Evolutionary conservation across 2,888 invertebrate genomes (phyloP), one percentile per base, ranked within the genome.

Genomic region (Lycia hirtaria): DNA sequence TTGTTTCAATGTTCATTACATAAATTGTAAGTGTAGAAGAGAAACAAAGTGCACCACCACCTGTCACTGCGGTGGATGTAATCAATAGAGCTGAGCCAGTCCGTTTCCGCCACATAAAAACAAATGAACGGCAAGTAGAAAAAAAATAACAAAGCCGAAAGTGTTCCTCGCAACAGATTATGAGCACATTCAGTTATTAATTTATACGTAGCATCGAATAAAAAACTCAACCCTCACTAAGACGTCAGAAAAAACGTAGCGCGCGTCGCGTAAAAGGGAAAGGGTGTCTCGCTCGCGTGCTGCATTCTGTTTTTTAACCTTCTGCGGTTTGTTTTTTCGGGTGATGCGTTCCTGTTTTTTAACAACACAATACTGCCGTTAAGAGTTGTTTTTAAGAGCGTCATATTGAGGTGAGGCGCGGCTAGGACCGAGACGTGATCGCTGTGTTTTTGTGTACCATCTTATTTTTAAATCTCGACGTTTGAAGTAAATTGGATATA

Each of bases 121-220:
- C 88, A 91, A 91, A 91, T 87, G 88, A 87, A 87, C 79, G 78
- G 78, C 76, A 82, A 82, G 78, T 70, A 32, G 67, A 69, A 45
- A 71, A 77, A 80, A 85, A 88, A 87, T 75, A 85, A 87, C 87
- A 90, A 89, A 88, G 90, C 78, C 86, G 90, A 92, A 92, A 92
- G 92, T 92, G 91, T 91, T 88, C 87, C 81, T 71, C 78, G 76
- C 85, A 80, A 85, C 86, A 89, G 91, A 91, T 91, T 91, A 92
- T 85, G 87, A 87, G 86, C 90, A 87, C 90, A 83, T 90, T 89
- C 90, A 82, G 87, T 91, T 92, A 91, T 92, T 92, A 92, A 92
- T 92, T 92, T 92, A 92, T 92, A 91, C 85, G 88, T 83, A 79
- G 83, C 81, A 83, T 87, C 85, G 82, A 77, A 75, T 87, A 84